These are phyloP conservation scores for Macrostomum cliftonense DNA, from an alignment of 2,888 invertebrate species.

Conservation along the genomic window DNA sequence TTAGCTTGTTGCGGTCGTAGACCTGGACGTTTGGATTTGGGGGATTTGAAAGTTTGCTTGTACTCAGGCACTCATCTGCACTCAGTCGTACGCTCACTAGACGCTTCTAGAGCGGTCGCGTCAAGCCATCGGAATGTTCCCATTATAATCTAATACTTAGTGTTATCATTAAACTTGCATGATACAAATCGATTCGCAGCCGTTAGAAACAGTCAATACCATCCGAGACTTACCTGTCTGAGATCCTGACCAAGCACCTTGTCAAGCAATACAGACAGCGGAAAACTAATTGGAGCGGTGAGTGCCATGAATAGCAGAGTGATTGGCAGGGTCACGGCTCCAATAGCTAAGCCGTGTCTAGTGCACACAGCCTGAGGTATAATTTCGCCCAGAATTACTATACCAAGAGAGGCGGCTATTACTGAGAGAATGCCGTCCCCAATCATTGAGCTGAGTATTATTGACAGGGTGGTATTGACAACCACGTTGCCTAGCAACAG, in stretches of 20 bases:
- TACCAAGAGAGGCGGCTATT: slow-evolving; percentile 7
- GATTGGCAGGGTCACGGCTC: slow-evolving; percentile 7
- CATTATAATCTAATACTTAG: too few species aligned
- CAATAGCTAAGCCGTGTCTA: slow-evolving; percentile 8
- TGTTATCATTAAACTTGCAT: too few species aligned
- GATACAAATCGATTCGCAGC: too few species aligned
- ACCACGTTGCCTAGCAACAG: slow-evolving; percentile 15
- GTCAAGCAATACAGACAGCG: slow-evolving; percentile 66
- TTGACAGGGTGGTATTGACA: slow-evolving; percentile 8
- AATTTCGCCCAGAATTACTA: slow-evolving; percentile 13
- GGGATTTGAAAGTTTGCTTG: too few species aligned
- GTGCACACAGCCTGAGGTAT: slow-evolving; percentile 12
- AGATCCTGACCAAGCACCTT: slow-evolving; percentile 86
- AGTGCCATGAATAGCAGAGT: slow-evolving; percentile 13
- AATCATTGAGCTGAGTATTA: slow-evolving; percentile 8
- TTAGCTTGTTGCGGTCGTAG: too few species aligned
- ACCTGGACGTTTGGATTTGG: too few species aligned
- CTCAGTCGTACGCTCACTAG: too few species aligned
- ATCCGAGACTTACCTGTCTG: slow-evolving; percentile 74
- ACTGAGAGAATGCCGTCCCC: slow-evolving; percentile 9
- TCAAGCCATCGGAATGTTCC: too few species aligned
- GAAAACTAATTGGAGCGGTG: slow-evolving; percentile 38
- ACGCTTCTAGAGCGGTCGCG: slow-evolving; percentile 14
- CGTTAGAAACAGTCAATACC: too few species aligned
- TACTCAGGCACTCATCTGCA: too few species aligned